phyloP scores from a whole-genome alignment of 2,797 vertebrate species.

The Sebastes hubbsi region DNA sequence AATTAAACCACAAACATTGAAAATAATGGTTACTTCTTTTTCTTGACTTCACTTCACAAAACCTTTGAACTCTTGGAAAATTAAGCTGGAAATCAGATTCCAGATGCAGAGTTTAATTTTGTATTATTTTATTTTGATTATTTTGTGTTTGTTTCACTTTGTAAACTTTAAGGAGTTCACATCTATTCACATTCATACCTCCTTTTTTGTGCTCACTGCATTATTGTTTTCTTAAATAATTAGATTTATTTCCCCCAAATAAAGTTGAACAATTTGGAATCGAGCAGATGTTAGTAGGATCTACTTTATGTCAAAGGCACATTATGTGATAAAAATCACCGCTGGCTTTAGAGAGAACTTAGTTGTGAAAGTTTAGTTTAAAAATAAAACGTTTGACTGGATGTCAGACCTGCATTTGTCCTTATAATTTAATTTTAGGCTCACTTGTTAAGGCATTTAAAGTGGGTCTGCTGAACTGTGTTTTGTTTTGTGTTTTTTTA shows the following conservation, averaged over 20 bases:
- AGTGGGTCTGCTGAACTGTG: not conserved
- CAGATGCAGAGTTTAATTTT: not conserved
- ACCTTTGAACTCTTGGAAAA: not conserved
- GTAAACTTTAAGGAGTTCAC: not conserved
- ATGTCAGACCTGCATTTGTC: not conserved
- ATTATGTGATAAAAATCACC: not conserved
- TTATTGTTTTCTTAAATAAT: not conserved
- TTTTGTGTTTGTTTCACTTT: not conserved
- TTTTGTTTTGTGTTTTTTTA: not conserved
- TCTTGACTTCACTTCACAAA: not conserved
- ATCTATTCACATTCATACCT: not conserved
- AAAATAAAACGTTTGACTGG: not conserved
- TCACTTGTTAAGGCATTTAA: not conserved
- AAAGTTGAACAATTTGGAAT: not conserved
- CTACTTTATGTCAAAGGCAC: too few relatives aligned
- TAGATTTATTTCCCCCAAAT: not conserved
- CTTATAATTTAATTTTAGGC: not conserved
- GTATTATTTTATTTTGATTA: not conserved
- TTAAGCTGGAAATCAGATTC: not conserved
- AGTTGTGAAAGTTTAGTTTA: too few relatives aligned
- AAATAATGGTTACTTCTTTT: not conserved
- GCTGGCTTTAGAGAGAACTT: too few relatives aligned
- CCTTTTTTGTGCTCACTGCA: not conserved
- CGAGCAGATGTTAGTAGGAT: not conserved
- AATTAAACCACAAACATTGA: not conserved